Evolutionary conservation across 2,888 invertebrate species (phyloP).

Genomic region (Crepidodera aurea): DNA sequence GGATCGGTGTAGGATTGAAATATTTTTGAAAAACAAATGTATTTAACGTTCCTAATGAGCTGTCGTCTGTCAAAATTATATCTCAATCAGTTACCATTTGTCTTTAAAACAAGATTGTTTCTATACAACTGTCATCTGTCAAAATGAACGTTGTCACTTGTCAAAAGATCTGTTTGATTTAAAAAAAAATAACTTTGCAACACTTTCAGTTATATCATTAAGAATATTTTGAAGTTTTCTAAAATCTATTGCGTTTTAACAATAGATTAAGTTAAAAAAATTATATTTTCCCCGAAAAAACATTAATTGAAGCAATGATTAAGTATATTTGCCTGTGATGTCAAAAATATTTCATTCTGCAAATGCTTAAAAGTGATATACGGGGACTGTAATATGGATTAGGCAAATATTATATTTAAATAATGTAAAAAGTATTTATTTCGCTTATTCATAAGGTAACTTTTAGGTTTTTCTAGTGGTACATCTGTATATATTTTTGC

Average conservation of each 20-base stretch:
- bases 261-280: no score
- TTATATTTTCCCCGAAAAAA: no score
- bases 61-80: not conserved
- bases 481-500: slow-evolving; percentile 24
- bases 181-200: no score
- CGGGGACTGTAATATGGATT: slow-evolving; percentile 30
- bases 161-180: no score
- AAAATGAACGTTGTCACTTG: no score
- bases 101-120: no score
- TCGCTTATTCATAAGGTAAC: slow-evolving; percentile 28
- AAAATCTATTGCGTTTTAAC: slow-evolving; percentile 5
- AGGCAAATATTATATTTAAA: slow-evolving; percentile 27
- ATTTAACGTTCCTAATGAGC: not conserved
- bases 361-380: slow-evolving; percentile 29
- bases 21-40: slow-evolving; percentile 22
- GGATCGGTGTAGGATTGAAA: slow-evolving; percentile 19
- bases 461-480: slow-evolving; percentile 24
- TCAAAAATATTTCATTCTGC: slow-evolving; percentile 28
- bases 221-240: no score
- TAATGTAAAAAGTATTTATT: slow-evolving; percentile 41
- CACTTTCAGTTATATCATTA: no score
- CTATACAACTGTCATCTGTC: no score
- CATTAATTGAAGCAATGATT: not conserved
- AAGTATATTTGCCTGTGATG: slow-evolving; percentile 13
- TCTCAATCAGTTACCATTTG: no score